A percentile compares a stretch with the other conserved stretches of the same genome.
phyloP scores from a whole-genome alignment of 2,888 invertebrate genomes.

The Idaea biselata region DNA sequence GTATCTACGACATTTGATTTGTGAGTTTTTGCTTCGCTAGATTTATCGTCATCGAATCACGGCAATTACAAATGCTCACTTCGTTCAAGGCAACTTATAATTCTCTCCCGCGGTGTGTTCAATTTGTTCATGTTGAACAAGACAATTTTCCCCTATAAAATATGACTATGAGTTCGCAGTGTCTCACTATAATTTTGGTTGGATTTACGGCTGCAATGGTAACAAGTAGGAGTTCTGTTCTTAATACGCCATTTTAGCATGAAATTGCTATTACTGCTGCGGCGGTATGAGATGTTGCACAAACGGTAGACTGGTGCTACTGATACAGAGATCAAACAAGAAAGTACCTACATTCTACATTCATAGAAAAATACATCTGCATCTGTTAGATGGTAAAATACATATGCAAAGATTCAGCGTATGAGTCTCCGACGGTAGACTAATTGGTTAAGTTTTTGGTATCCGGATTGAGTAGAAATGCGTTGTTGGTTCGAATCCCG shows the following conservation, averaged over 20 bases:
- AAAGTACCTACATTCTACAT: too few relatives aligned
- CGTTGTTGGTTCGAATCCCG: too few relatives aligned
- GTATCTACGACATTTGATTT: not conserved
- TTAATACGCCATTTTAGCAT: constrained; percentile 56
- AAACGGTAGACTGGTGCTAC: constrained; percentile 22
- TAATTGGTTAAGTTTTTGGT: too few relatives aligned
- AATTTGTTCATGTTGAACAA: constrained; percentile 51
- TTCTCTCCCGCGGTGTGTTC: constrained; percentile 34
- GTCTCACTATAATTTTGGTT: constrained; percentile 54
- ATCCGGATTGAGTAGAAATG: too few relatives aligned
- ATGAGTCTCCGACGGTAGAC: too few relatives aligned
- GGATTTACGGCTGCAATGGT: constrained; percentile 57
- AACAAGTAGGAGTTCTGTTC: constrained; percentile 49
- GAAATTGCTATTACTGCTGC: constrained; percentile 42
- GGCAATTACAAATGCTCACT: constrained; percentile 23
- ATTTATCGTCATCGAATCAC: constrained; percentile 11
- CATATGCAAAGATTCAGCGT: too few relatives aligned
- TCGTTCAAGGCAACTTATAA: constrained; percentile 31
- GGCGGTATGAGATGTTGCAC: constrained; percentile 39
- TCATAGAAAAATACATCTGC: too few relatives aligned
- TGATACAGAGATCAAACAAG: constrained; percentile 36
- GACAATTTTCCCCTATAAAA: constrained; percentile 59
- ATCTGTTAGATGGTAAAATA: too few relatives aligned
- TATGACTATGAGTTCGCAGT: constrained; percentile 47
- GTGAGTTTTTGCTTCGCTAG: constrained; percentile 2